phyloP scores from a whole-genome alignment of 2,113 vertebrate species.

The Podiceps cristatus region DNA sequence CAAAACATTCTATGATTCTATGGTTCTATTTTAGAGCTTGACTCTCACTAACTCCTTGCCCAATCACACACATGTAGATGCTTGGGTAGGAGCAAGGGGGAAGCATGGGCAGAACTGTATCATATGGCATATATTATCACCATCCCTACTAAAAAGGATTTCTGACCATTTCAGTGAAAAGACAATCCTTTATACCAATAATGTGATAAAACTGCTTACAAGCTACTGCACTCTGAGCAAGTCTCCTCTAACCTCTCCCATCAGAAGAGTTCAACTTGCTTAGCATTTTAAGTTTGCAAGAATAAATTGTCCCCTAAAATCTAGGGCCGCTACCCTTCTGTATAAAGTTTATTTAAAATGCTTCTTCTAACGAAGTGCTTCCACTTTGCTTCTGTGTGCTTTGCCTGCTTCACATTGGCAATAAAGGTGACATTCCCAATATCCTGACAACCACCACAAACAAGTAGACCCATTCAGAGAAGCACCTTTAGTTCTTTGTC shows the following conservation, averaged over 20 bases:
- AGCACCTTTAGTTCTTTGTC: neutral
- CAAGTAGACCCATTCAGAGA: neutral
- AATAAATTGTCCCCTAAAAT: neutral
- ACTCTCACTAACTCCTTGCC: neutral
- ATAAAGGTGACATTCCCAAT: neutral
- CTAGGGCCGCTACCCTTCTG: neutral
- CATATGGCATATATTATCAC: neutral
- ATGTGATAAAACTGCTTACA: neutral
- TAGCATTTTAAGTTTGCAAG: neutral
- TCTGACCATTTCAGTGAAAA: neutral
- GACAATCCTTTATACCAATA: neutral
- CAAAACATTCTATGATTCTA: no score
- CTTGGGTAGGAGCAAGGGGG: neutral
- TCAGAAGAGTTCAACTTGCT: neutral
- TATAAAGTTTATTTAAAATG: neutral
- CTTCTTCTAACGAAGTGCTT: neutral
- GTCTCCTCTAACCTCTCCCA: neutral
- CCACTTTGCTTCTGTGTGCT: neutral
- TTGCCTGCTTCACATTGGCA: accelerated
- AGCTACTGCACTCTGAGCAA: neutral
- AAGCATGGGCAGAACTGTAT: neutral
- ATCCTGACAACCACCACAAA: neutral
- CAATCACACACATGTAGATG: neutral
- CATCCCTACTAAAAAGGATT: neutral
- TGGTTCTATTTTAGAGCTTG: no score